Evolutionary conservation across 1,140 invertebrate genomes (phyloP), one percentile per base, ranked within the genome.

Genomic region (Idris sp.): DNA sequence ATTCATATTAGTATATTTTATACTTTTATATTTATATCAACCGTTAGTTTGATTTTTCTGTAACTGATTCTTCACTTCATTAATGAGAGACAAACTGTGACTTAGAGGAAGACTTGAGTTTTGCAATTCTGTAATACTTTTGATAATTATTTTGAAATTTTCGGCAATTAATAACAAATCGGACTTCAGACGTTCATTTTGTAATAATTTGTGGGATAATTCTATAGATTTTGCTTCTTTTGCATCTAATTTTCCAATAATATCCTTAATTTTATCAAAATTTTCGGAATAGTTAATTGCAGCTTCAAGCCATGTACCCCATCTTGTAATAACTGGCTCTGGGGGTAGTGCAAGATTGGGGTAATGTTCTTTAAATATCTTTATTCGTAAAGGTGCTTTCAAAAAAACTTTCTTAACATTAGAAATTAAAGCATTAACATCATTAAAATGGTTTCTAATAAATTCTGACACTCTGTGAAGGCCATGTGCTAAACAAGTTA

Each of bases 241-340:
- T 38, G n/a, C 8, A 38, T 38, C 11, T 1, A 38, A 18, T 9
- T 16, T 2, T 2, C 7, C 5, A 7, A 38, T 38, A 2, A 38
- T 8, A 3, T 38, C 18, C 2, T 38, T 38, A 38, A 38, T 38
- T 16, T 38, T n/a, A 2, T 4, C 35, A 8, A 38, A 38, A 38
- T 38, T 2, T 3, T 38, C n/a, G 9, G 35, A 14, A n/a, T 38
- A 38, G 18, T 18, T 18, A 3, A 38, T 4, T 9, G 35, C 35
- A 8, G 35, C 35, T 18, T 38, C 14, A 1, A 38, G n/a, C 35
- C 35, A 38, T 38, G 35, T 38, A 18, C 15, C 35, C 35, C 35
- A 38, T 38, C 35, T 18, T 7, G 35, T 38, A 4, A 38, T 38
- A 5, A 38, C 35, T 18, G 28, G 28, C 8, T 30, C 28, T 6